Evolutionary conservation across 2,113 vertebrate species (phyloP).

Genomic region (Synchiropus splendidus): DNA sequence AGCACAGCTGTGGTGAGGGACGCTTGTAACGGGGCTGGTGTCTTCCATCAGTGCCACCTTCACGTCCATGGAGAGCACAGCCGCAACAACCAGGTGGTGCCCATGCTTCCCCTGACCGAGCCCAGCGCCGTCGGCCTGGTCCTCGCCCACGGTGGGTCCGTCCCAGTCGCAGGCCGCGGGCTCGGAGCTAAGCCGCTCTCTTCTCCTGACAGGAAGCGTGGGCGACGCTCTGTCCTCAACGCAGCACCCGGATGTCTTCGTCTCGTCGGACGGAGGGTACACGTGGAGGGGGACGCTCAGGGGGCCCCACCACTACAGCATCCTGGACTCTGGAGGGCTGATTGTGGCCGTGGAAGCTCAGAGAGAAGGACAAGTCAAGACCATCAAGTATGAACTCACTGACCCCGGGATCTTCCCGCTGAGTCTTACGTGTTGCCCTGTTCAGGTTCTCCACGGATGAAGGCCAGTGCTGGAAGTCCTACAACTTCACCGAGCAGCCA

Average conservation of each 20-base stretch:
- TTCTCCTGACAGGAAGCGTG: constrained; percentile 55
- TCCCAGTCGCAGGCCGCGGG: neutral
- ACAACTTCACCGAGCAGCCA: constrained; percentile 70
- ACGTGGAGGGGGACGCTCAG: constrained; percentile 62
- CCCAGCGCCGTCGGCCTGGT: constrained; percentile 63
- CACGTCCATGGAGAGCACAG: constrained; percentile 74
- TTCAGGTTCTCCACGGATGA: constrained; percentile 74
- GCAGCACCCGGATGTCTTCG: constrained; percentile 63
- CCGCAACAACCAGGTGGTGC: constrained; percentile 55
- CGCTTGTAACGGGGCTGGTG: neutral
- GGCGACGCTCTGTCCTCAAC: constrained; percentile 66
- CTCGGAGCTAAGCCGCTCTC: neutral
- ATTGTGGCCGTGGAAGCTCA: constrained; percentile 68
- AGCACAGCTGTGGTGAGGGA: neutral
- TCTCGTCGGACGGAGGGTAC: constrained; percentile 71
- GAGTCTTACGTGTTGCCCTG: neutral
- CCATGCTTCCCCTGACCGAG: constrained; percentile 65
- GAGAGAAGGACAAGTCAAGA: constrained; percentile 54
- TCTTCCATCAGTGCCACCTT: constrained; percentile 63
- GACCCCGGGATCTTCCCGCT: too few relatives aligned
- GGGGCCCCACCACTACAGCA: constrained; percentile 70
- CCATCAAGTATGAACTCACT: constrained; percentile 59
- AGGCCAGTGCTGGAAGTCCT: constrained; percentile 69
- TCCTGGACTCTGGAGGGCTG: constrained; percentile 72
- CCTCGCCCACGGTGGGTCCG: constrained; percentile 65